Percentiles rank a stretch among this genome's conserved stretches.
These are phyloP conservation scores for Phrynocephalus vlangalii DNA, from an alignment of 2,797 vertebrate species.

Conservation along the genomic window DNA sequence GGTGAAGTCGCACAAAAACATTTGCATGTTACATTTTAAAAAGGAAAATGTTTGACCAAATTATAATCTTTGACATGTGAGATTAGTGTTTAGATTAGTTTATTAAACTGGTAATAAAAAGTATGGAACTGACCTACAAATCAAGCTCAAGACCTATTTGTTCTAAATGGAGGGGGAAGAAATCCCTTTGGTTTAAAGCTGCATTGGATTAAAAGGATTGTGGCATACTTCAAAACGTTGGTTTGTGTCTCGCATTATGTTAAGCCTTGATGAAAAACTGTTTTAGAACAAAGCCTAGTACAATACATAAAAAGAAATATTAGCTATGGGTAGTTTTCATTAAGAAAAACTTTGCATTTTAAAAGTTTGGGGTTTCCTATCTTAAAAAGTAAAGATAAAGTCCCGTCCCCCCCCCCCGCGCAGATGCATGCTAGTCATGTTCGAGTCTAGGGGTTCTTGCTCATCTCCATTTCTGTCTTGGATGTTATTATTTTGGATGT, in stretches of 20 bases:
- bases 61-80: constrained; percentile 74
- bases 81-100: constrained; percentile 74
- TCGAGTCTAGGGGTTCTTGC: too few relatives aligned
- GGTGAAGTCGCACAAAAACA: constrained; percentile 69
- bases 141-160: constrained; percentile 17
- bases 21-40: constrained; percentile 73
- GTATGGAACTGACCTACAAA: constrained; percentile 70
- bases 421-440: too few relatives aligned
- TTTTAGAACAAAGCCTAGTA: constrained; percentile 75
- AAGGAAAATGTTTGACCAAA: constrained; percentile 74
- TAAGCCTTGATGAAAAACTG: constrained; percentile 76
- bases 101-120: constrained; percentile 68
- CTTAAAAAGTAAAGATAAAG: too few relatives aligned
- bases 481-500: too few relatives aligned
- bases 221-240: constrained; percentile 70
- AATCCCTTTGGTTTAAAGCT: constrained; percentile 75
- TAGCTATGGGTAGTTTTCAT: constrained; percentile 79
- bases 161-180: constrained; percentile 58
- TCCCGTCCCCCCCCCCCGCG: too few relatives aligned
- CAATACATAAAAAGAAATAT: constrained; percentile 63
- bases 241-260: constrained; percentile 75
- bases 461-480: too few relatives aligned
- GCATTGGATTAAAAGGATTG: constrained; percentile 73
- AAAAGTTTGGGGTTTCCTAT: constrained; percentile 71
- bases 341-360: constrained; percentile 76